Percentiles rank a stretch among this genome's conserved stretches.
These are phyloP conservation scores for Etia nguti DNA, from an alignment of 2,113 vertebrate genomes.

Conservation along the genomic window DNA sequence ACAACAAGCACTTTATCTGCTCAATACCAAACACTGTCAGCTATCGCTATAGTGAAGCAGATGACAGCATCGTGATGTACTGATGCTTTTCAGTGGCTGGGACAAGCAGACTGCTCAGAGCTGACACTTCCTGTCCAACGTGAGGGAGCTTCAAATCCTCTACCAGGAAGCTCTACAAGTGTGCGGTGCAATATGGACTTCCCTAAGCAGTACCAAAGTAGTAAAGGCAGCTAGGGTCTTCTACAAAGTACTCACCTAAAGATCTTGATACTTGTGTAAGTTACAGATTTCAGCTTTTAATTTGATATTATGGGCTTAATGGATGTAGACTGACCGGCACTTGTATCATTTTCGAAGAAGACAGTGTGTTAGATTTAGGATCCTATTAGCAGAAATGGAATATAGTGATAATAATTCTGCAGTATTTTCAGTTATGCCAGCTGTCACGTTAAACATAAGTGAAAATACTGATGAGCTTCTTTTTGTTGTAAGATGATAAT, in stretches of 20 bases:
- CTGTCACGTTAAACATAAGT: neutral
- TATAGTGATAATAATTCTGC: neutral
- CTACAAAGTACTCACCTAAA: neutral
- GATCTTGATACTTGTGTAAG: neutral
- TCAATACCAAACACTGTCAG: too few relatives aligned
- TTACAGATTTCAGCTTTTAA: neutral
- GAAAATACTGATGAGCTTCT: neutral
- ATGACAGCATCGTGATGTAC: fast-evolving
- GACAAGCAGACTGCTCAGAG: neutral
- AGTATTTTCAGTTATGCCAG: neutral
- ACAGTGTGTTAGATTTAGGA: fast-evolving
- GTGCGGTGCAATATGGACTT: neutral
- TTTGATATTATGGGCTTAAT: neutral
- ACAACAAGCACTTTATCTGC: too few relatives aligned
- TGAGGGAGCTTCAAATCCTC: neutral
- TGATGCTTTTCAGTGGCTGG: neutral
- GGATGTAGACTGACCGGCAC: neutral
- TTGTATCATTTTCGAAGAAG: neutral
- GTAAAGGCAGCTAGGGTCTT: neutral
- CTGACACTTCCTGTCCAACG: neutral
- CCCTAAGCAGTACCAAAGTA: neutral
- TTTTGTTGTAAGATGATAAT: too few relatives aligned
- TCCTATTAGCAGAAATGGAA: neutral
- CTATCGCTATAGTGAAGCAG: too few relatives aligned
- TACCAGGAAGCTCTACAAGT: neutral